Evolutionary conservation across 1,140 invertebrate genomes (phyloP).

Genomic region (Adoxophyes honmai): DNA sequence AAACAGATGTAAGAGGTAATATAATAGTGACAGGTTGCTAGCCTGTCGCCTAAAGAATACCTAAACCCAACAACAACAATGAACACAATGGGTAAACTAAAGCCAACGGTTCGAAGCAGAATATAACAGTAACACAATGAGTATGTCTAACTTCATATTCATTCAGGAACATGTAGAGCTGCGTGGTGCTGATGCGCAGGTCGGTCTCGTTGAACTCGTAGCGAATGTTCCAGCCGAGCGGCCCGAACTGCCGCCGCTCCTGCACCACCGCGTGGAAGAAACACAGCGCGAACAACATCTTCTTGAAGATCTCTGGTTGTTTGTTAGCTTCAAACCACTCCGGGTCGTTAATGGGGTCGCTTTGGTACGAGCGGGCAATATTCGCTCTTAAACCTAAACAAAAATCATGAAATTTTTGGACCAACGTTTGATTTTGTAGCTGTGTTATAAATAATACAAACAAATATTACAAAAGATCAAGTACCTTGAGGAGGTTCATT

Average conservation of each 20-base stretch:
- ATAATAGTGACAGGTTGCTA: no score
- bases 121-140: no score
- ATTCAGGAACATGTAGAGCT: conserved; percentile 93
- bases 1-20: no score
- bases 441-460: no score
- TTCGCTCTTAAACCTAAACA: conserved; percentile 82
- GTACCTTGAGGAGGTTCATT: conserved; percentile 93
- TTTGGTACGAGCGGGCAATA: conserved; percentile 87
- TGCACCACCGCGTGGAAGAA: conserved; percentile 96
- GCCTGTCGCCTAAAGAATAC: no score
- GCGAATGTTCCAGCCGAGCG: conserved; percentile 96
- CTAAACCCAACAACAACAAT: no score
- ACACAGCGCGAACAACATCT: conserved; percentile 91
- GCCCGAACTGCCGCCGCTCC: conserved; percentile 94
- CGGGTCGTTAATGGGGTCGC: conserved; percentile 90
- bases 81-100: no score
- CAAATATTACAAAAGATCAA: background rate
- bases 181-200: conserved; percentile 90
- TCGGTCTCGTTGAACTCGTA: conserved; percentile 98
- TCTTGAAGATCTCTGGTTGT: conserved; percentile 88
- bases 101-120: no score
- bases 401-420: background rate
- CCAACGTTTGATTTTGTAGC: no score
- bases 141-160: conserved; percentile 81
- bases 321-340: conserved; percentile 93